Evolutionary conservation across 1,140 invertebrate species (phyloP), one percentile per base, ranked within the genome.

Genomic region (Ceratitis capitata): DNA sequence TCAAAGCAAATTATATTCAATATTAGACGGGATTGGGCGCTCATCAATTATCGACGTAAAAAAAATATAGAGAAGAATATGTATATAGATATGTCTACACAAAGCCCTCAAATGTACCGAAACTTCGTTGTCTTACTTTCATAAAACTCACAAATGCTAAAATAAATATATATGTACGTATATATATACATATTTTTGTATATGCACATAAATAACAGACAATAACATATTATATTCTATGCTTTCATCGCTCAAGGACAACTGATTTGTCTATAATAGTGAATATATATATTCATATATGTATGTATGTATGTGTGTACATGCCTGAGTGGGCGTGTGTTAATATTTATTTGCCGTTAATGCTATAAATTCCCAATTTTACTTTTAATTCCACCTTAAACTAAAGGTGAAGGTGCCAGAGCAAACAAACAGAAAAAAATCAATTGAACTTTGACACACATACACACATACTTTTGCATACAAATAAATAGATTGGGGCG

Each of bases 391-490:
- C 29, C 19, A n/a, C n/a, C 39, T 35, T 16, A 12, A 39, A 16
- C 26, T 12, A 61, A 61, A 4, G 61, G 32, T 29, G 32, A n/a
- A n/a, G n/a, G 61, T 19, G 29, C 2, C 3, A 32, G 12, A 4
- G 61, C 16, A 69, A 29, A 69, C 1, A 19, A 14, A 69, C 14
- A 29, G n/a, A 35, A 64, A 35, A 69, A 39, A 69, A 39, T 39
- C 61, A 69, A 35, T 69, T 69, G 61, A 69, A 69, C 61, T 69
- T 69, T 69, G 61, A 47, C 78, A 23, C 78, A 82, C 12, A 23
- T 49, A 42, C n/a, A 82, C n/a, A 26, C 3, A 49, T 26, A 29
- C 61, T n/a, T 5, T 56, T 56, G 29, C 45, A 49, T n/a, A 23
- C 29, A 69, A 19, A 14, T n/a, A 82, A 49, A 47, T 51, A 12